phyloP scores from a whole-genome alignment of 1,140 invertebrate species.

The Ladona fulva region DNA sequence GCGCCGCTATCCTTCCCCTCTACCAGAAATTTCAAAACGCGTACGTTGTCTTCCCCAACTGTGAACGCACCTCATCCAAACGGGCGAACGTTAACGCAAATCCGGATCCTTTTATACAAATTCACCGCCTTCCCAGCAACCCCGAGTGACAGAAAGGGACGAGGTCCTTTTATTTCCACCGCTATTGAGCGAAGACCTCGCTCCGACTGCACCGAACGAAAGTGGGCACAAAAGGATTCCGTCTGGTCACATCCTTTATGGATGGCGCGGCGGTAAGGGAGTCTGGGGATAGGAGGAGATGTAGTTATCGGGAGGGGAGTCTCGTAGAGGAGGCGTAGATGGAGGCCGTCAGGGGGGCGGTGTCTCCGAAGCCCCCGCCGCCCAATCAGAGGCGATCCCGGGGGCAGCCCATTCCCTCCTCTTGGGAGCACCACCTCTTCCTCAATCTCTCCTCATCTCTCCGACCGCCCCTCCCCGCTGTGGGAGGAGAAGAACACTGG shows the following conservation, averaged over 20 bases:
- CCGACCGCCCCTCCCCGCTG: not conserved
- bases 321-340: not conserved
- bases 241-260: not conserved
- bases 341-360: not conserved
- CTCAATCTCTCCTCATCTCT: not conserved
- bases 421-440: not conserved
- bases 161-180: too few relatives aligned
- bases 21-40: too few relatives aligned
- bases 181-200: too few relatives aligned
- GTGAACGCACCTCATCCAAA: too few relatives aligned
- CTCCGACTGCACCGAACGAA: not conserved
- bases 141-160: too few relatives aligned
- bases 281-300: not conserved
- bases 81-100: too few relatives aligned
- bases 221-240: not conserved
- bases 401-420: not conserved
- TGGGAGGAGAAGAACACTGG: too few relatives aligned
- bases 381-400: constrained; percentile 5
- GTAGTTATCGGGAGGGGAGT: not conserved
- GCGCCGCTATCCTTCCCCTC: too few relatives aligned
- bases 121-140: too few relatives aligned
- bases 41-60: too few relatives aligned
- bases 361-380: not conserved
- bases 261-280: not conserved
- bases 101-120: too few relatives aligned